Evolutionary conservation across 1,140 invertebrate genomes (phyloP).

Genomic region (Brachionus asplanchnoidis): DNA sequence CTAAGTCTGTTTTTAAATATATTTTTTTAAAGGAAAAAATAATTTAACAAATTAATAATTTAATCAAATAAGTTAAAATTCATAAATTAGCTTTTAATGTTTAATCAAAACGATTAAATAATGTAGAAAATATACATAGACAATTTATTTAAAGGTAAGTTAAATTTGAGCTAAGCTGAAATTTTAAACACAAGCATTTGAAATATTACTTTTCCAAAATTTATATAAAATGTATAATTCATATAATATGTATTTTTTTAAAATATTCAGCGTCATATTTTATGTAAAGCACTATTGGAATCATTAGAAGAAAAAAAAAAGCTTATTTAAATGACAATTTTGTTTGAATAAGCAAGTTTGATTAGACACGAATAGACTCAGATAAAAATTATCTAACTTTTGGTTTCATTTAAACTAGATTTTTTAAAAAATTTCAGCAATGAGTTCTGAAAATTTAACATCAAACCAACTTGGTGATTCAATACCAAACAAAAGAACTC

Average conservation of each 20-base stretch:
- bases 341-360: neutral
- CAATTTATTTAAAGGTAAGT: neutral
- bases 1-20: no score
- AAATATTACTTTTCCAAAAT: neutral
- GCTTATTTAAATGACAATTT: neutral
- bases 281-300: neutral
- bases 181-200: neutral
- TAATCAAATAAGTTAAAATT: no score
- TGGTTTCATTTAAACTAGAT: neutral
- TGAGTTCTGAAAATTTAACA: neutral
- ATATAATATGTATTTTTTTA: neutral
- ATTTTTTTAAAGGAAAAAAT: no score
- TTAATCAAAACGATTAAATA: no score
- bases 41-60: no score
- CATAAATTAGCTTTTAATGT: no score
- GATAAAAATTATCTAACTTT: neutral
- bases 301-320: neutral
- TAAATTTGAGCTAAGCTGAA: neutral
- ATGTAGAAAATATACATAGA: no score
- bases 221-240: neutral
- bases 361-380: neutral
- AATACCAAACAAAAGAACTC: neutral
- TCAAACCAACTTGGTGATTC: neutral
- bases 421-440: neutral
- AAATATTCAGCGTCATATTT: constrained; percentile 20